Percentiles rank a stretch among this genome's conserved stretches.
These are phyloP conservation scores for Erithacus rubecula DNA, from an alignment of 2,797 vertebrate species.

Conservation along the genomic window DNA sequence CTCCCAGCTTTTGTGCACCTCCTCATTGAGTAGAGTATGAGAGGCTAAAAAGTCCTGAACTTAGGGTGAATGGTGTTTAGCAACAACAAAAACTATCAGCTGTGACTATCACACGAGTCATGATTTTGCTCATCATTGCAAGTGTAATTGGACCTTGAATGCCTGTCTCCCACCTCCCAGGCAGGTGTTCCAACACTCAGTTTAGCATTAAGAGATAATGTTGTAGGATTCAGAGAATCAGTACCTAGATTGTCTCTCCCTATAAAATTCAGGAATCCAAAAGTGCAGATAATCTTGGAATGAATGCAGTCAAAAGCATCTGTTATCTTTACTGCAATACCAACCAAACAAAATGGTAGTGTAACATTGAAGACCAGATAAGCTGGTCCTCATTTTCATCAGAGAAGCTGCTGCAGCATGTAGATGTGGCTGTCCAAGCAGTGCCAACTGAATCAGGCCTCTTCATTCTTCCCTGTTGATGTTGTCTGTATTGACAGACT, in stretches of 20 bases:
- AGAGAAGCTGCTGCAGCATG: neutral
- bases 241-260: neutral
- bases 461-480: neutral
- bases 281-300: neutral
- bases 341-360: neutral
- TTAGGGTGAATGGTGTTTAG: neutral
- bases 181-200: neutral
- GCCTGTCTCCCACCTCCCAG: neutral
- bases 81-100: neutral
- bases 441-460: neutral
- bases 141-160: neutral
- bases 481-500: neutral
- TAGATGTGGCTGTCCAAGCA: neutral
- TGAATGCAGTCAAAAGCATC: neutral
- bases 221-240: neutral
- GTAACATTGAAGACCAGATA: neutral
- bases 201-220: neutral
- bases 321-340: neutral
- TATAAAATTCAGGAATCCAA: neutral
- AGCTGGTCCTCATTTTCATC: neutral
- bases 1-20: neutral
- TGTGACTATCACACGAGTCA: neutral
- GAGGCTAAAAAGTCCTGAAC: neutral
- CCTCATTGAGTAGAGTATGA: neutral
- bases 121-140: neutral